Evolutionary conservation across 2,797 vertebrate genomes (phyloP).

Genomic region (Cottoperca gobio): DNA sequence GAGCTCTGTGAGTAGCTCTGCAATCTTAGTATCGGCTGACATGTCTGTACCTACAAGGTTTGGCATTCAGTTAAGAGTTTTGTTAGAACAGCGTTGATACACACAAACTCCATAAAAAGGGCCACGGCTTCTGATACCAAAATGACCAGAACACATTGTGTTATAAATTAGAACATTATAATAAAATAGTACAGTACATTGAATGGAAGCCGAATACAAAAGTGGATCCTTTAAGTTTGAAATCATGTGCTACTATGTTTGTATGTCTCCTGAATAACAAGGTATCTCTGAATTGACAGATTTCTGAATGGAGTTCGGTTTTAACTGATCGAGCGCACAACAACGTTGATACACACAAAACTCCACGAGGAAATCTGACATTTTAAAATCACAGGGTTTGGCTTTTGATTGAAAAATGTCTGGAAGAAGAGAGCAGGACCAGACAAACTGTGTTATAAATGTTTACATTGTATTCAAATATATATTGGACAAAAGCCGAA

Average conservation of each 20-base stretch:
- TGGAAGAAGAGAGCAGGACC: too few species aligned
- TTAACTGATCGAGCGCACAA: too few species aligned
- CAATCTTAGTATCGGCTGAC: conserved; percentile 91
- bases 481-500: not conserved
- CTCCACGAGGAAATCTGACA: too few species aligned
- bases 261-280: rapidly evolving
- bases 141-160: not conserved
- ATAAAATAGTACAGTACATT: rapidly evolving
- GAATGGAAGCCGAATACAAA: not conserved
- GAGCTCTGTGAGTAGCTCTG: conserved; percentile 90
- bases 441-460: not conserved
- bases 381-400: too few species aligned
- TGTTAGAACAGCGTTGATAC: not conserved
- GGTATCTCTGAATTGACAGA: rapidly evolving
- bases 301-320: not conserved
- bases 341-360: too few species aligned
- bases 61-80: not conserved
- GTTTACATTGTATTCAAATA: too few species aligned
- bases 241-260: rapidly evolving
- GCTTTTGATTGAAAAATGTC: too few species aligned
- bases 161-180: rapidly evolving
- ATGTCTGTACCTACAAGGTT: conserved; percentile 70
- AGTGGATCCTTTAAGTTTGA: rapidly evolving
- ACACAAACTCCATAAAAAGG: too few species aligned
- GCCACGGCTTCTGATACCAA: too few species aligned